These are phyloP conservation scores for Miichthys miiuy DNA, from an alignment of 2,797 vertebrate genomes.

Conservation along the genomic window DNA sequence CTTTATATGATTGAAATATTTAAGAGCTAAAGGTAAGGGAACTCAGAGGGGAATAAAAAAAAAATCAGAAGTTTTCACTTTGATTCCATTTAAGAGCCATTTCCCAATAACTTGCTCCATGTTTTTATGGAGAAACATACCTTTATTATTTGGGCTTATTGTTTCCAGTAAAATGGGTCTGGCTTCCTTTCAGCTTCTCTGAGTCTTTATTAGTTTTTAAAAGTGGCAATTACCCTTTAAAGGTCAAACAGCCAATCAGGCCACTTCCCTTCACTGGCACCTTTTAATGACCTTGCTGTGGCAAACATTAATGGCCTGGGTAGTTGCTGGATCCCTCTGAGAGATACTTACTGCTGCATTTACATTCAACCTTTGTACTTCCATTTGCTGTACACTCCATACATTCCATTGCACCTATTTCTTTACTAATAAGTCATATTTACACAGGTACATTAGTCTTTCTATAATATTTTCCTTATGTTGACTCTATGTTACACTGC, in stretches of 20 bases:
- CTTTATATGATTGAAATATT: constrained; percentile 76
- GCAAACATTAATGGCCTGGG: constrained; percentile 61
- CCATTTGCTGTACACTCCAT: background rate
- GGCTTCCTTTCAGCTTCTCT: constrained; percentile 72
- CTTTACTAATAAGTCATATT: constrained; percentile 15
- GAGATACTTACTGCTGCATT: constrained; percentile 54
- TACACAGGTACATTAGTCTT: background rate
- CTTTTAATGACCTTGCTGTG: constrained; percentile 78
- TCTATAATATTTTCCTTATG: background rate
- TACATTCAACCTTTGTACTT: constrained; percentile 46
- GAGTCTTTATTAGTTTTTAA: constrained; percentile 81
- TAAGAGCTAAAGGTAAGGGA: constrained; percentile 55
- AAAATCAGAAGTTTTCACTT: constrained; percentile 59
- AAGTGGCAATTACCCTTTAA: constrained; percentile 87
- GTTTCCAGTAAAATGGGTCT: constrained; percentile 76
- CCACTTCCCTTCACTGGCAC: constrained; percentile 70
- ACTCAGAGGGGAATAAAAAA: constrained; percentile 46
- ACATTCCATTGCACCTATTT: constrained; percentile 1
- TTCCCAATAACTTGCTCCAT: constrained; percentile 65
- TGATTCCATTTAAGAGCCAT: constrained; percentile 71
- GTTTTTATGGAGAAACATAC: constrained; percentile 79
- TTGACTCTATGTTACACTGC: background rate
- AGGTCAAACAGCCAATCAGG: constrained; percentile 85
- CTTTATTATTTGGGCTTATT: constrained; percentile 81
- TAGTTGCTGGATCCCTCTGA: constrained; percentile 42